Conservation (phyloP, 2,797 vertebrate species). For the Myotis pilosus region DNA sequence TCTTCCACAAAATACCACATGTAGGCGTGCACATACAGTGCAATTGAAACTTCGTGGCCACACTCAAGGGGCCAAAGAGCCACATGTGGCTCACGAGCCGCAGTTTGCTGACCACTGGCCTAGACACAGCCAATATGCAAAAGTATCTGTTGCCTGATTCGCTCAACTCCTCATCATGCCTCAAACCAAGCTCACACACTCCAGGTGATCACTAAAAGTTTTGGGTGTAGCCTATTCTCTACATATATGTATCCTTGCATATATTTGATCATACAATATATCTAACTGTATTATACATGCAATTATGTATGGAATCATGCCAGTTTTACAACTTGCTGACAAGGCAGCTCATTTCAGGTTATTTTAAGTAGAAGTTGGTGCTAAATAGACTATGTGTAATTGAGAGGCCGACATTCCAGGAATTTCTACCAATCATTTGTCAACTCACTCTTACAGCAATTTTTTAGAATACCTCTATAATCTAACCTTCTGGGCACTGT, state of each 20-base stretch:
- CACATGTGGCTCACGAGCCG: too few relatives aligned
- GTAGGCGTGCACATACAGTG: too few relatives aligned
- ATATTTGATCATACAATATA: not conserved
- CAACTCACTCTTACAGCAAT: not conserved
- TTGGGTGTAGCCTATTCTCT: not conserved
- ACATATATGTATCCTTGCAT: not conserved
- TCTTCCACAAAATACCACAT: too few relatives aligned
- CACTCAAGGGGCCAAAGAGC: too few relatives aligned
- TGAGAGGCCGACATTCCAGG: not conserved
- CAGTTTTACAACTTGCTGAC: not conserved
- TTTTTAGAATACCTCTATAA: not conserved
- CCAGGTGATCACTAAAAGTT: not conserved
- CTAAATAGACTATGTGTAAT: not conserved
- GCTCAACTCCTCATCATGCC: not conserved
- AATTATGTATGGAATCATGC: not conserved
- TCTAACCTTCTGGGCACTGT: not conserved
- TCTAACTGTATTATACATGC: not conserved
- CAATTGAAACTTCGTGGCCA: too few relatives aligned
- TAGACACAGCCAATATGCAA: not conserved
- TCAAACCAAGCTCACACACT: not conserved
- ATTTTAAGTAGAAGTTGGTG: not conserved
- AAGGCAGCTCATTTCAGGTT: not conserved
- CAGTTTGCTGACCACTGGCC: too few relatives aligned
- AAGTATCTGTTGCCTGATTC: not conserved
- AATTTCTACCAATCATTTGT: constrained; percentile 29